Conservation (phyloP, 2,113 vertebrate species). For the Leucoraja erinaceus region DNA sequence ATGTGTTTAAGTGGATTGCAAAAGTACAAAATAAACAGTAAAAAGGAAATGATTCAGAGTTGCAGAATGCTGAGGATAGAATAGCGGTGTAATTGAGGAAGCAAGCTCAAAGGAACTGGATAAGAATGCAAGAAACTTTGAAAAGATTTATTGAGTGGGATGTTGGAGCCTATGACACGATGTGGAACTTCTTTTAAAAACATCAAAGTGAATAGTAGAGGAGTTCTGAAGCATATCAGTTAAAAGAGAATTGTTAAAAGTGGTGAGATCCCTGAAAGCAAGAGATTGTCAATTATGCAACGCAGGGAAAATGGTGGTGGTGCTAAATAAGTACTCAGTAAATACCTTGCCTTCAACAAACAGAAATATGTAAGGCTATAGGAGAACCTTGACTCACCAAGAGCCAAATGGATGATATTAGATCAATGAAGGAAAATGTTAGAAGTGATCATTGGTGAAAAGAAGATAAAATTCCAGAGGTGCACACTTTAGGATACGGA, state of each 20-base stretch:
- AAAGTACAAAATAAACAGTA: not conserved
- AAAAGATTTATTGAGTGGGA: not conserved
- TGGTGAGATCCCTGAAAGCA: not conserved
- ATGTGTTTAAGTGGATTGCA: not conserved
- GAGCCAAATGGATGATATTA: not conserved
- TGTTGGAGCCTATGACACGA: not conserved
- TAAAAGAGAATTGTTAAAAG: constrained; percentile 12
- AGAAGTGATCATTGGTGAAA: not conserved
- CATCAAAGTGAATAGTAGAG: not conserved
- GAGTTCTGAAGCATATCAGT: not conserved
- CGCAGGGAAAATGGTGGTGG: not conserved
- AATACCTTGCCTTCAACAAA: not conserved
- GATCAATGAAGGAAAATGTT: not conserved
- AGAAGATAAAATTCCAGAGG: not conserved
- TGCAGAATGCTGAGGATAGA: not conserved
- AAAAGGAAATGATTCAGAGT: not conserved
- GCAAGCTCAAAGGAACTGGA: not conserved
- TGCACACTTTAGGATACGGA: not conserved
- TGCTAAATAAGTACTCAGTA: not conserved
- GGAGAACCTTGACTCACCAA: not conserved
- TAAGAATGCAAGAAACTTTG: not conserved
- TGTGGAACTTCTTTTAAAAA: not conserved
- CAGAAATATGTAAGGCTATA: not conserved
- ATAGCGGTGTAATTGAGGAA: not conserved
- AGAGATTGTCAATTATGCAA: not conserved